Base-by-base conservation (phyloP, 2,888 invertebrate species). In the Blera fallax region DNA sequence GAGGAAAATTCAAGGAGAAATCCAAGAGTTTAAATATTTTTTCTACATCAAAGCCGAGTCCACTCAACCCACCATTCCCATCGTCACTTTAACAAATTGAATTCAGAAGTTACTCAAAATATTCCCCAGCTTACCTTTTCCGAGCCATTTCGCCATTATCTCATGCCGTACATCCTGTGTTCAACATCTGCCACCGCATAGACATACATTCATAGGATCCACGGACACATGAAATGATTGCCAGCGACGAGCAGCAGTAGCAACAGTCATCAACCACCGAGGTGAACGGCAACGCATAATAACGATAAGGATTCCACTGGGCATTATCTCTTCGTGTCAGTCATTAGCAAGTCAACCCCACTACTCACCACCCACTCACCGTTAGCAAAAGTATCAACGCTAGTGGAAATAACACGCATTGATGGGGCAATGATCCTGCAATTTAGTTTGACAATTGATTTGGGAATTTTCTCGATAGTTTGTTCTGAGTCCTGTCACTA, bases 291-390 rank as follows among this genome's bases (percentile, higher is more conserved):
- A 48, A 65, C 45, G 34, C 64, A 65, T 64, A 64, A 45, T 56
- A 34, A 18, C 34, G 64, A 74, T 74, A 56, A 76, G 56, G 76
- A 76, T 56, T 56, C 76, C 65, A 58, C n/a, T 21, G 76, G 76
- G 76, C 34, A 58, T 58, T 65, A 29, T 64, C 58, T 7, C 16
- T n/a, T 65, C 56, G 37, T 76, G 56, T 48, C 76, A 58, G 34
- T 62, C 64, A 62, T 62, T 73, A 62, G 40, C 62, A 54, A 65
- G 27, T 62, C 4, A 54, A 69, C 40, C 32, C 48, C 50, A 29
- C 34, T 11, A 60, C 24, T 43, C 60, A 10, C n/a, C 43, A 10
- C 14, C 56, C 56, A 56, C 56, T 18, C 16, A 34, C 29, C 21
- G 24, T 4, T 21, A 16, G 6, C 24, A 37, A n/a, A 50, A 65